Percentiles rank a stretch among this genome's conserved stretches.
Conservation (phyloP, 2,888 invertebrate species). For the Eupithecia tripunctaria region DNA sequence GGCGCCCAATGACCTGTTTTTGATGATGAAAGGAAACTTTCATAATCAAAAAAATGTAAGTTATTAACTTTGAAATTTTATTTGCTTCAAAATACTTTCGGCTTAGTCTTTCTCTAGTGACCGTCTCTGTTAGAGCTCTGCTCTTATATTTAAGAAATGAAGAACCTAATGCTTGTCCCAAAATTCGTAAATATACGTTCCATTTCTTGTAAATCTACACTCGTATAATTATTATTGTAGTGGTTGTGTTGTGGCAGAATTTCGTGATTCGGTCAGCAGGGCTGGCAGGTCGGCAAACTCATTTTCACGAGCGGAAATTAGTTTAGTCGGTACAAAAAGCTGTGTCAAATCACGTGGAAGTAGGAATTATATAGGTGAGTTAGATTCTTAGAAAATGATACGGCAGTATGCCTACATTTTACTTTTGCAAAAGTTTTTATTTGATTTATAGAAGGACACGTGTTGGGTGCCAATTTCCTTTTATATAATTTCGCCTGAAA, state of each 20-base stretch:
- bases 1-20: neutral
- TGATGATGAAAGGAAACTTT: too few relatives aligned
- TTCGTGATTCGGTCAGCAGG: slow-evolving; percentile 48
- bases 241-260: slow-evolving; percentile 30
- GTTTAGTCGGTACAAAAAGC: slow-evolving; percentile 31
- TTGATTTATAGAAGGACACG: neutral
- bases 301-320: slow-evolving; percentile 69
- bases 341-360: slow-evolving; percentile 10
- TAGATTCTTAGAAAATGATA: slow-evolving; percentile 27
- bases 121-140: too few relatives aligned
- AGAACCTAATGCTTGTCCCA: neutral
- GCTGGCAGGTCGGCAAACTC: slow-evolving; percentile 49
- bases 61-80: neutral
- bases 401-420: slow-evolving; percentile 6
- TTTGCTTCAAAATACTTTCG: neutral
- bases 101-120: too few relatives aligned
- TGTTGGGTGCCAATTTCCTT: neutral
- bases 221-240: slow-evolving; percentile 16
- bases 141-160: too few relatives aligned
- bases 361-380: neutral
- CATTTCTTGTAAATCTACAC: slow-evolving; percentile 22
- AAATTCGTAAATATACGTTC: slow-evolving; percentile 6
- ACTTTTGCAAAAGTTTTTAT: slow-evolving; percentile 2
- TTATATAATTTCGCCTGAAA: neutral
- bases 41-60: neutral